These are phyloP conservation scores for Karalla daura DNA, from an alignment of 2,797 vertebrate species.

Conservation along the genomic window DNA sequence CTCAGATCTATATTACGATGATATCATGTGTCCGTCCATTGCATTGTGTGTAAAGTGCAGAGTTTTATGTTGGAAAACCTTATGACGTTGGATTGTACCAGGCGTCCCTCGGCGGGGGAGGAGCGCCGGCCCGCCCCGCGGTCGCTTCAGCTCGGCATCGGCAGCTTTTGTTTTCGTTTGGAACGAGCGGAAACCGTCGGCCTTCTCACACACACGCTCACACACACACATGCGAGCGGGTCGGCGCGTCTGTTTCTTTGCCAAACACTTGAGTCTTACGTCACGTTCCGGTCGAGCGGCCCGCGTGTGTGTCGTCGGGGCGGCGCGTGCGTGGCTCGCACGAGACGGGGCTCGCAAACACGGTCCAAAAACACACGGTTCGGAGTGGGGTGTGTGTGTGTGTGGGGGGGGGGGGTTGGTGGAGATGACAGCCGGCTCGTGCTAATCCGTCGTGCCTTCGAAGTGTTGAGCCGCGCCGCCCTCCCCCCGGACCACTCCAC, in stretches of 20 bases:
- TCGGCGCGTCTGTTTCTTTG: conserved; percentile 56
- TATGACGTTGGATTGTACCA: conserved; percentile 77
- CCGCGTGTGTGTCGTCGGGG: too few species aligned
- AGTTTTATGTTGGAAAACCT: conserved; percentile 74
- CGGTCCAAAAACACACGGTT: too few species aligned
- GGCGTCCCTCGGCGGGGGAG: conserved; percentile 43
- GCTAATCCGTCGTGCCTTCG: conserved; percentile 71
- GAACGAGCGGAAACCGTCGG: conserved; percentile 36
- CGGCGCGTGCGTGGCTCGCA: too few species aligned
- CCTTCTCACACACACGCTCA: conserved; percentile 45
- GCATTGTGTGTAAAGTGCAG: conserved; percentile 63
- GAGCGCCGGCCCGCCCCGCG: conserved; percentile 38
- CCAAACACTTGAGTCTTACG: conserved; percentile 70
- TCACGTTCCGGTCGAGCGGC: conserved; percentile 3
- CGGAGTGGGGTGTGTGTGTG: conserved; percentile 1
- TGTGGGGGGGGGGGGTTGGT: conserved; percentile 10
- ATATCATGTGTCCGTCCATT: conserved; percentile 51
- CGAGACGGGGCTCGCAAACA: too few species aligned
- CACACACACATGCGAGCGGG: conserved; percentile 33
- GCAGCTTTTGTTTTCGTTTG: conserved; percentile 70
- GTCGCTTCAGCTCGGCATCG: conserved; percentile 47
- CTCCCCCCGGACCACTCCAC: conserved; percentile 46
- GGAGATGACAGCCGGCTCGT: conserved; percentile 61
- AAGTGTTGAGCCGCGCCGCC: conserved; percentile 72
- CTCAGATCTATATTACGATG: conserved; percentile 62